Conservation (phyloP, 1,140 invertebrate genomes). For the Sitodiplosis mosellana region DNA sequence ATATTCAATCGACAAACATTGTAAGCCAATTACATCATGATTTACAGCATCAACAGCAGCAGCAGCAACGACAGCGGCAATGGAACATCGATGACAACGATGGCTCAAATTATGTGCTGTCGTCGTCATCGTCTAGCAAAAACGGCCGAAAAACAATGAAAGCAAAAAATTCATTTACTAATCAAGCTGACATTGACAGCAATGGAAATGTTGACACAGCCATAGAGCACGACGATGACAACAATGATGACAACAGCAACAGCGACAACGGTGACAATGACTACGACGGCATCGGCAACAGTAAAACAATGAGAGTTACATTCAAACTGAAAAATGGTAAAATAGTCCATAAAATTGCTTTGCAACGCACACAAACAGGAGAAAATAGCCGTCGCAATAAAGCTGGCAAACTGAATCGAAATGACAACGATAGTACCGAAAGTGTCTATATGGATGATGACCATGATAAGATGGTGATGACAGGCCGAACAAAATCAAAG, state of each 20-base stretch:
- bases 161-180: not conserved
- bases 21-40: not conserved
- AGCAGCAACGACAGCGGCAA: not conserved
- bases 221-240: not conserved
- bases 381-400: not conserved
- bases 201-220: not conserved
- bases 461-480: not conserved
- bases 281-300: not conserved
- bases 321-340: not conserved
- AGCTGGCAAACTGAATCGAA: conserved; percentile 3
- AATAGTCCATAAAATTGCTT: conserved; percentile 3
- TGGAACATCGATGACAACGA: no score
- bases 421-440: not conserved
- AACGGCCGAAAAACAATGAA: not conserved
- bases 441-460: not conserved
- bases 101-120: no score
- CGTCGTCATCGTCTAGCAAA: not conserved
- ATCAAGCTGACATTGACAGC: not conserved
- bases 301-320: not conserved
- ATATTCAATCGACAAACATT: conserved; percentile 1
- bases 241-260: conserved; percentile 1
- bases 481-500: not conserved
- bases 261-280: conserved; percentile 1
- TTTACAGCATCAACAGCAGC: not conserved
- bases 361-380: conserved; percentile 1